Evolutionary conservation across 2,888 invertebrate genomes (phyloP), one percentile per base, ranked within the genome.

Genomic region (Euphydryas editha): DNA sequence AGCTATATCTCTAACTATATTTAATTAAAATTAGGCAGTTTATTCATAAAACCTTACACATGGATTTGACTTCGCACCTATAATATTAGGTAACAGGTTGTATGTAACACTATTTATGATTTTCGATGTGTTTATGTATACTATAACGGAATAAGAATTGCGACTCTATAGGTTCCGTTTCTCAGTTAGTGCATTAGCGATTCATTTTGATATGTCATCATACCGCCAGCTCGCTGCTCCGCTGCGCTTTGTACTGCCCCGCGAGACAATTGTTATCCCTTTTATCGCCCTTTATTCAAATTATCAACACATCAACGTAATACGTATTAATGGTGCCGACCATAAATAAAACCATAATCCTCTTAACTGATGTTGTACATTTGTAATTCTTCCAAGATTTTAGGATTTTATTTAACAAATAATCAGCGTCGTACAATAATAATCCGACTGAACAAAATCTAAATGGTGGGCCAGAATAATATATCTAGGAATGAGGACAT

Each of bases 191-290:
- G 80, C 87, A 90, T 90, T 90, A 90, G 82, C 85, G 81, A 88
- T 90, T 86, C 87, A 86, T 90, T 90, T 84, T 89, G 90, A 88
- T 86, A 87, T 88, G 87, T 90, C 91, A 90, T 90, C 87, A 81
- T 54, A 51, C 60, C 79, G 75, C 59, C 67, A 44, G 57, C 54
- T 62, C 69, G 30, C 30, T 8, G 30, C 79, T 71, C 75, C 78
- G 83, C 79, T 80, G 78, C 85, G 82, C 87, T 84, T 84, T 82
- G 82, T 79, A 73, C 73, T 75, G 71, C 78, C 81, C 80, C 76
- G 75, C 73, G 75, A 74, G 54, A 47, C 76, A 78, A 80, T 81
- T 78, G 79, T 78, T 75, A 79, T 78, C 82, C 83, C 85, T 13
- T 83, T 84, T 80, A 86, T 80, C 77, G 77, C 81, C 78, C 80